These are phyloP conservation scores for Nothocercus nigrocapillus DNA, from an alignment of 2,113 vertebrate genomes.

Conservation along the genomic window DNA sequence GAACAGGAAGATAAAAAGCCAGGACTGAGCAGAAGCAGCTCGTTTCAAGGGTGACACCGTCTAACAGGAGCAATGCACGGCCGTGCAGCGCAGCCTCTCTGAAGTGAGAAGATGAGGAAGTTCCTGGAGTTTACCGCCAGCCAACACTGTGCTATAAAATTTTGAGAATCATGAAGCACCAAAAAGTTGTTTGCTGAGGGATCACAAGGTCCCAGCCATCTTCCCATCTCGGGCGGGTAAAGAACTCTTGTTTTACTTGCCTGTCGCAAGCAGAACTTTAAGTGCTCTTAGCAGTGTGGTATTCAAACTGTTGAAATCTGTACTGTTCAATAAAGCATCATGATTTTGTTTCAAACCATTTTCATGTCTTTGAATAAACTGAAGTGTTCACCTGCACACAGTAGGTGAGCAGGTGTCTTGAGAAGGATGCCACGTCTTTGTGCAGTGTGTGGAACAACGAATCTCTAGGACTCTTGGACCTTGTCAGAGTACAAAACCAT, in stretches of 20 bases:
- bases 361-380: neutral
- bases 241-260: neutral
- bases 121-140: neutral
- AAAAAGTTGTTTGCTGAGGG: accelerated
- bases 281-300: neutral
- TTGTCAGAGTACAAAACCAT: neutral
- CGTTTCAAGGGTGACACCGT: neutral
- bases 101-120: neutral
- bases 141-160: neutral
- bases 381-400: neutral
- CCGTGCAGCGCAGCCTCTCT: neutral
- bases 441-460: neutral
- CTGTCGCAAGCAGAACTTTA: neutral
- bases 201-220: neutral
- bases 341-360: neutral
- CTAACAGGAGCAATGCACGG: neutral
- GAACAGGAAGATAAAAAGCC: neutral
- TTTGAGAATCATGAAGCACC: accelerated
- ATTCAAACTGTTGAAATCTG: neutral
- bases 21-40: neutral
- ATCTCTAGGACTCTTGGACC: neutral
- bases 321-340: neutral
- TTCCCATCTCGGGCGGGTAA: neutral
- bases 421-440: neutral
- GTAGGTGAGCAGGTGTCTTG: neutral